These are phyloP conservation scores for Leptopilina drosophilae DNA, from an alignment of 2,888 invertebrate species.

Conservation along the genomic window DNA sequence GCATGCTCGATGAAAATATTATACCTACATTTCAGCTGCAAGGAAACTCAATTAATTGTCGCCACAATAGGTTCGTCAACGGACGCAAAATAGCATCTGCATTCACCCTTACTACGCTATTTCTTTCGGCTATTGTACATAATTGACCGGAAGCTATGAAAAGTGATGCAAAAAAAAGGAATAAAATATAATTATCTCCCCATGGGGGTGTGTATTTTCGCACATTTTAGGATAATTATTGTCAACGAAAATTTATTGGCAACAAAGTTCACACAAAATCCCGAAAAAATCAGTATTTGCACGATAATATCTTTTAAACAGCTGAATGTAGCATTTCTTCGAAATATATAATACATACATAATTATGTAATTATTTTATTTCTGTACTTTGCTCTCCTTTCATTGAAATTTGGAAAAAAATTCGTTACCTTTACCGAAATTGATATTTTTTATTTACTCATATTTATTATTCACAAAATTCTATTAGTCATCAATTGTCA, in stretches of 20 bases:
- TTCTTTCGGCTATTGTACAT: conserved; percentile 7
- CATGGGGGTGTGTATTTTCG: conserved; percentile 2
- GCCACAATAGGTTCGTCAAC: conserved; percentile 32
- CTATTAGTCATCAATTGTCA: too few relatives aligned
- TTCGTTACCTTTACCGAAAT: too few relatives aligned
- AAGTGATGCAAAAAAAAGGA: conserved; percentile 17
- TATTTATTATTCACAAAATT: too few relatives aligned
- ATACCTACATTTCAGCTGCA: conserved; percentile 22
- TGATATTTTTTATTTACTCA: too few relatives aligned
- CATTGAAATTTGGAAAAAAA: too few relatives aligned
- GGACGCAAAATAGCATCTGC: conserved; percentile 37
- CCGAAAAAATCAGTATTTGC: neutral
- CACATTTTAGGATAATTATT: neutral
- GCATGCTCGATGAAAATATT: conserved; percentile 25
- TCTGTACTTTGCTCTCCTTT: too few relatives aligned
- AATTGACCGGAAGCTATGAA: conserved; percentile 23
- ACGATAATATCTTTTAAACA: neutral
- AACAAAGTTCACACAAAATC: conserved; percentile 1
- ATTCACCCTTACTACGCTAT: neutral
- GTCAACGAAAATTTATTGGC: neutral
- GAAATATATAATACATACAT: too few relatives aligned
- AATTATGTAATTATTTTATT: too few relatives aligned
- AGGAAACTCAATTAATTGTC: conserved; percentile 38
- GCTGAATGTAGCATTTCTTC: neutral
- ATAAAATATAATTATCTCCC: conserved; percentile 16